Percentiles rank a stretch among this genome's conserved stretches.
Conservation (phyloP, 2,888 invertebrate genomes). For the Drosophila subquinaria region DNA sequence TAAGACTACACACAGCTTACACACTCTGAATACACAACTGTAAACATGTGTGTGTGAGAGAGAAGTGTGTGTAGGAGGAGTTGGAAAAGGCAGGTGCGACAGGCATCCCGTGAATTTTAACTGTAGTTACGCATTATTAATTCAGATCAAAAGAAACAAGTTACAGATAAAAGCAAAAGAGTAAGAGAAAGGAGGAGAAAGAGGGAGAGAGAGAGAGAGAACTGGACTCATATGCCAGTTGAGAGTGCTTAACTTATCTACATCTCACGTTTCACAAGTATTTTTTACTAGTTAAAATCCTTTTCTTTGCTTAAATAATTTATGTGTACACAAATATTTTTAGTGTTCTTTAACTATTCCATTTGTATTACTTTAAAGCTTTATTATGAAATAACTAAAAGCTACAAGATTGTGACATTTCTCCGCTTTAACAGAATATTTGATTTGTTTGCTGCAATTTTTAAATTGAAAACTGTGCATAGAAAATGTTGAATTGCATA, state of each 20-base stretch:
- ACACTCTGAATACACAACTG: constrained; percentile 13
- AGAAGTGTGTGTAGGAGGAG: constrained; percentile 4
- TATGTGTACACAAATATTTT: background rate
- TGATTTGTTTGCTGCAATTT: constrained; percentile 34
- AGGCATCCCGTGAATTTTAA: constrained; percentile 37
- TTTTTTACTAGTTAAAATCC: constrained; percentile 1
- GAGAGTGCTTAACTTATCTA: background rate
- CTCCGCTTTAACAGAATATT: constrained; percentile 13
- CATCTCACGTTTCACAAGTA: background rate
- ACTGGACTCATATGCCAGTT: background rate
- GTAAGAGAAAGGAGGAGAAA: background rate
- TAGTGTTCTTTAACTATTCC: background rate
- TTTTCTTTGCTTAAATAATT: constrained; percentile 1
- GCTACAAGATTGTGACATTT: constrained; percentile 1
- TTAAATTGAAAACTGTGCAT: constrained; percentile 55
- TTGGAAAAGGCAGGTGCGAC: constrained; percentile 40
- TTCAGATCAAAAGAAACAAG: constrained; percentile 49
- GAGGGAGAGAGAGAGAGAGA: background rate
- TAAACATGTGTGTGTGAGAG: constrained; percentile 11
- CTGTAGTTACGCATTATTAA: constrained; percentile 59
- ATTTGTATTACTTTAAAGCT: background rate
- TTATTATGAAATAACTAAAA: background rate
- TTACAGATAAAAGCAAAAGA: constrained; percentile 12
- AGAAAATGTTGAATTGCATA: constrained; percentile 20
- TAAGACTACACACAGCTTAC: constrained; percentile 27